These are phyloP conservation scores for Contarinia nasturtii DNA, from an alignment of 1,140 invertebrate genomes.

Conservation along the genomic window DNA sequence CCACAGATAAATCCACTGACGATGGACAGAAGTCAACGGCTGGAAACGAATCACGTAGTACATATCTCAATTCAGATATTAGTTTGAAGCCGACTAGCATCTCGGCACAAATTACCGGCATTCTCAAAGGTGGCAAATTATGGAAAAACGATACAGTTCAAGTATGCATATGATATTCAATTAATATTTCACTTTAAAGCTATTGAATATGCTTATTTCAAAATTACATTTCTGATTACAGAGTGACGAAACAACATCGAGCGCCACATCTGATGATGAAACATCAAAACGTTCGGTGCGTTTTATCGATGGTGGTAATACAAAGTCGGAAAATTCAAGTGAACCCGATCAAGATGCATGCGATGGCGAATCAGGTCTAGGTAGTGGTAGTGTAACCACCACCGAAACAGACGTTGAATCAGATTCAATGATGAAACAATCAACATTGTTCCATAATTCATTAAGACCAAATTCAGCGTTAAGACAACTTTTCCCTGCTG, in stretches of 20 bases:
- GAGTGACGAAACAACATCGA: conserved; percentile 19
- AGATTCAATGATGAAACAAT: conserved; percentile 22
- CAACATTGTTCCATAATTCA: conserved; percentile 22
- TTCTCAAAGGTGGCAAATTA: conserved; percentile 38
- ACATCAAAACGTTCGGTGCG: conserved; percentile 21
- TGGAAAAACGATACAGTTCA: conserved; percentile 32
- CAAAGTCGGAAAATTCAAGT: conserved; percentile 11
- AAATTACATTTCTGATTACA: conserved; percentile 6
- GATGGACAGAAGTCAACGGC: conserved; percentile 1
- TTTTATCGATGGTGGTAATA: conserved; percentile 7
- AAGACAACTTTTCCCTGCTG: conserved; percentile 43
- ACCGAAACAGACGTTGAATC: conserved; percentile 21
- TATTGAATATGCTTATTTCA: background rate
- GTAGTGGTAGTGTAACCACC: background rate
- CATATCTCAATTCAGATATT: background rate
- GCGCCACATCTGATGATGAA: conserved; percentile 18
- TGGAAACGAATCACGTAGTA: background rate
- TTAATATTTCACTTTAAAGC: background rate
- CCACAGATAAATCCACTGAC: background rate
- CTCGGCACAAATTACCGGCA: conserved; percentile 33
- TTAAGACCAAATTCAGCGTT: conserved; percentile 44
- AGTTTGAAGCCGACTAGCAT: background rate
- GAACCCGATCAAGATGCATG: conserved; percentile 7
- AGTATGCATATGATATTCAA: no score
- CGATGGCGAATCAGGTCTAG: conserved; percentile 10